Evolutionary conservation across 2,113 vertebrate genomes (phyloP).

Genomic region (Strix aluco): DNA sequence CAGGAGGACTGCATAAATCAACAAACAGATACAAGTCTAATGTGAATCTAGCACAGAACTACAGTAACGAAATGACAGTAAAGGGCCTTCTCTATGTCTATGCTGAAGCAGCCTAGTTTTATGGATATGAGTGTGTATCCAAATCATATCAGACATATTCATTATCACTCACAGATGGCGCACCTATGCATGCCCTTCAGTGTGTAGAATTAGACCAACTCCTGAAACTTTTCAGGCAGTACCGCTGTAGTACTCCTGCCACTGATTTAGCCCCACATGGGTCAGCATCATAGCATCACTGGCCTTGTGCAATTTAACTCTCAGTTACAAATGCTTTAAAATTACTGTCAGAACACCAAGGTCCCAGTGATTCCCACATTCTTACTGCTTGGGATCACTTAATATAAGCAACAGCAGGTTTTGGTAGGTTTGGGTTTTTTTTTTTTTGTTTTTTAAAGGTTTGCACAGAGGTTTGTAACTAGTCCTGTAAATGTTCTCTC

Average conservation of each 20-base stretch:
- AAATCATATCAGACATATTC: not conserved
- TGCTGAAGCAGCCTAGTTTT: not conserved
- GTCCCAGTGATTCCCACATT: not conserved
- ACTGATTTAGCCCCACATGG: not conserved
- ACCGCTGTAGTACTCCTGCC: not conserved
- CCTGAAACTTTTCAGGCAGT: not conserved
- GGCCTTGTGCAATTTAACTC: not conserved
- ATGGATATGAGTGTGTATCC: accelerated
- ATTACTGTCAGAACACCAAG: not conserved
- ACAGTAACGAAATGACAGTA: not conserved
- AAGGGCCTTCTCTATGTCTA: not conserved
- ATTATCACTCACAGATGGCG: not conserved
- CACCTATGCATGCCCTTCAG: not conserved
- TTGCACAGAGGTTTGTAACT: not conserved
- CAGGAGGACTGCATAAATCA: not conserved
- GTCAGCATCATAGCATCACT: not conserved
- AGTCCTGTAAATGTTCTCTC: not conserved
- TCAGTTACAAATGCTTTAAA: not conserved
- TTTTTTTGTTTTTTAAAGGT: not conserved
- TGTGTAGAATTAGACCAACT: not conserved
- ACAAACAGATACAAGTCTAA: not conserved
- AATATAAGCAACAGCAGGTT: not conserved
- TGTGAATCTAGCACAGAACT: not conserved
- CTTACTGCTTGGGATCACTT: not conserved
- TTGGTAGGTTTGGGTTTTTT: not conserved